Evolutionary conservation across 1,140 invertebrate genomes (phyloP), one percentile per base, ranked within the genome.

Genomic region (Sarcophaga peregrina): DNA sequence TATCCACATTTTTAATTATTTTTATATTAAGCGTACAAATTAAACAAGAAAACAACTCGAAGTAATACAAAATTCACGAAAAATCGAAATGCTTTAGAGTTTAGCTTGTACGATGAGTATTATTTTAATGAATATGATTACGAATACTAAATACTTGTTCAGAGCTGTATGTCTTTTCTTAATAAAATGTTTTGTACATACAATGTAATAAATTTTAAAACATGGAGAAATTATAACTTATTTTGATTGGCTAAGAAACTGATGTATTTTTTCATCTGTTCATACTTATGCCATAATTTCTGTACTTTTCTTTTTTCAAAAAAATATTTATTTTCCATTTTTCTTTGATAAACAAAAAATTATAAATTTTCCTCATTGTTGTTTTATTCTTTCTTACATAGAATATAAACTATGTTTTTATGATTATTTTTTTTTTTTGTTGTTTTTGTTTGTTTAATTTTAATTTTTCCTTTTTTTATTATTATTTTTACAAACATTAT

Each of bases 401-500:
- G 25, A 37, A 37, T 37, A 62, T 25, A 50, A 68, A 68, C 62
- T 9, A 68, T n/a, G 20, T 68, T 68, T 37, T 68, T 68, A 68
- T 68, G 17, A 25, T n/a, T 68, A 20, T 9, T 68, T 68, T 68
- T 68, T 9, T 68, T 68, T 68, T 13, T 58, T 58, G 15, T 58
- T 58, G 20, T 17, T 37, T 37, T 37, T 37, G 4, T 15, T 68
- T 68, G 62, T 68, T 9, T 80, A 50, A 37, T 82, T 76, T 78
- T 82, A 47, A 58, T 76, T 17, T 82, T 82, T 74, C 25, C 4
- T 25, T 8, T 73, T 73, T 73, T 37, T 73, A 20, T 25, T 11
- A 20, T 74, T 74, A 74, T 74, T 37, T 82, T 54, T 74, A 74
- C 82, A 74, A 78, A 83, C 83, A 80, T 83, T 83, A 83, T 83